Evolutionary conservation across 2,113 vertebrate genomes (phyloP).

Genomic region (Carassius carassius): DNA sequence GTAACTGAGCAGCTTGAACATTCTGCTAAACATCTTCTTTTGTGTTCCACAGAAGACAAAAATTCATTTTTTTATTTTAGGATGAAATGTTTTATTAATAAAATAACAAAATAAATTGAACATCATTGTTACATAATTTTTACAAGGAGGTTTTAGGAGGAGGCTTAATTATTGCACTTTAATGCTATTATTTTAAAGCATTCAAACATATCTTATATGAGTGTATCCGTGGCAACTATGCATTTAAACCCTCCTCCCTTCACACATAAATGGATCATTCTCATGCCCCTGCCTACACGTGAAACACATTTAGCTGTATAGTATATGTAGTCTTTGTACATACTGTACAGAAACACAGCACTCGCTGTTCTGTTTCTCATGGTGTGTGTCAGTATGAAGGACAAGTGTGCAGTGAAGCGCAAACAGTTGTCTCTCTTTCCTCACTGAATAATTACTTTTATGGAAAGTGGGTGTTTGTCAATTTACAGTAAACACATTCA

Average conservation of each 20-base stretch:
- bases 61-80: neutral
- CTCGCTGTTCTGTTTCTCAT: conserved; percentile 8
- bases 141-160: neutral
- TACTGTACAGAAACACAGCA: conserved; percentile 12
- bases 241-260: neutral
- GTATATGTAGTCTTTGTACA: neutral
- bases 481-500: conserved; percentile 27
- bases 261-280: neutral
- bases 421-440: conserved; percentile 11
- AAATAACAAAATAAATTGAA: neutral
- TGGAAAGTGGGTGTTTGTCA: conserved; percentile 15
- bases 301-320: neutral
- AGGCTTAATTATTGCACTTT: neutral
- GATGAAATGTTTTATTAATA: neutral
- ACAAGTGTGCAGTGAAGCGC: neutral
- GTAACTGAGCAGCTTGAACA: neutral
- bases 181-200: neutral
- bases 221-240: conserved; percentile 20
- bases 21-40: neutral
- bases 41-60: neutral
- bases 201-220: neutral
- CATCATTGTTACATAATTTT: neutral
- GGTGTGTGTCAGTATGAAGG: conserved; percentile 17
- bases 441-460: conserved; percentile 5
- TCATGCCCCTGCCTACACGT: neutral